phyloP scores from a whole-genome alignment of 2,113 vertebrate genomes.

The Guaruba guarouba region DNA sequence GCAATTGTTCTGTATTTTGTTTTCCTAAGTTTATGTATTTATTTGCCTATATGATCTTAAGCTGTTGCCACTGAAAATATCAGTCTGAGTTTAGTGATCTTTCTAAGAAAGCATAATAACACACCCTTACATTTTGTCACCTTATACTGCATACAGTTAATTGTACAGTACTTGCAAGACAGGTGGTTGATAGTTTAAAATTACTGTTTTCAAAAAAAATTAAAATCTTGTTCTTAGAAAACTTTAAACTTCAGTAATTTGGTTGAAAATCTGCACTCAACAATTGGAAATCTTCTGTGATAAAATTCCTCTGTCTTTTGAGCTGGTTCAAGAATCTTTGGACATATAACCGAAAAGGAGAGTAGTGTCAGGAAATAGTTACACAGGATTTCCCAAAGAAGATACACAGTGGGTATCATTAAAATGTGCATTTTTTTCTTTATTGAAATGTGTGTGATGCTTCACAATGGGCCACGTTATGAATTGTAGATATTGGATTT shows the following conservation, averaged over 20 bases:
- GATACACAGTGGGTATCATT: not conserved
- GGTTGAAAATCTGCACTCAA: not conserved
- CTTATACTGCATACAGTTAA: not conserved
- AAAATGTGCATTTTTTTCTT: not conserved
- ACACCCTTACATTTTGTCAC: not conserved
- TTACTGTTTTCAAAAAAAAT: not conserved
- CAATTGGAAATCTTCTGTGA: not conserved
- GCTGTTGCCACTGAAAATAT: not conserved
- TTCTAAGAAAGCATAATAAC: not conserved
- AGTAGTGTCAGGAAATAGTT: not conserved
- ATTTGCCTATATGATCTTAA: not conserved
- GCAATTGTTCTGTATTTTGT: not conserved
- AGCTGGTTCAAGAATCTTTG: not conserved
- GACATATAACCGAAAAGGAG: not conserved
- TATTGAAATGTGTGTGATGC: not conserved
- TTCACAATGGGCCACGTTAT: not conserved
- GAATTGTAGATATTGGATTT: not conserved
- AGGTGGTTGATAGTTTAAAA: not conserved
- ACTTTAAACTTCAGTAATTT: not conserved
- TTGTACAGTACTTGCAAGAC: not conserved
- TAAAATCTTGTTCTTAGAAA: not conserved
- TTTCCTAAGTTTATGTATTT: not conserved
- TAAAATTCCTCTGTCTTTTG: not conserved
- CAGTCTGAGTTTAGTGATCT: not conserved
- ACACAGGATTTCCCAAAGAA: not conserved